Evolutionary conservation across 2,888 invertebrate genomes (phyloP).

Genomic region (Noctua janthina): DNA sequence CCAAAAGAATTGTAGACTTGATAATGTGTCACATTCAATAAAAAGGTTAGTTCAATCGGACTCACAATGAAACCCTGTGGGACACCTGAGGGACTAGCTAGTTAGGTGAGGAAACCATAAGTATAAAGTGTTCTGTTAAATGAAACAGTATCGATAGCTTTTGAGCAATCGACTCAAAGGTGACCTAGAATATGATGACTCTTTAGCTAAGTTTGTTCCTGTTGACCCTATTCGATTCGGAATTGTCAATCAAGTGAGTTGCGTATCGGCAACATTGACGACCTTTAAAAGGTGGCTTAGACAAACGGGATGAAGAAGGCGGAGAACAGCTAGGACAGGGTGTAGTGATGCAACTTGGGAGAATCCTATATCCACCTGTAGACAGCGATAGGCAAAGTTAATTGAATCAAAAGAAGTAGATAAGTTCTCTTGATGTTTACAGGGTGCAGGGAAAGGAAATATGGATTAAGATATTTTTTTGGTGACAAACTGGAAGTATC

Average conservation of each 20-base stretch:
- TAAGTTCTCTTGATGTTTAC: neutral
- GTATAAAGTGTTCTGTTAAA: neutral
- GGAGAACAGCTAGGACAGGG: neutral
- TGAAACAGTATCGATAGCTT: slow-evolving; percentile 17
- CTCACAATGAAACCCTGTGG: slow-evolving; percentile 2
- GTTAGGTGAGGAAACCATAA: neutral
- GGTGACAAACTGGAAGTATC: neutral
- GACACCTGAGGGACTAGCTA: neutral
- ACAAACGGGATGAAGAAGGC: neutral
- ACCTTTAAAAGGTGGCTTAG: neutral
- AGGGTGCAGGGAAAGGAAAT: neutral
- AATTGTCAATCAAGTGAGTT: slow-evolving; percentile 11
- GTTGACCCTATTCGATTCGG: neutral
- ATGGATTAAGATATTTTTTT: neutral
- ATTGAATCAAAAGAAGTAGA: neutral
- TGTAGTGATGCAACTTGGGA: neutral
- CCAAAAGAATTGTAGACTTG: neutral
- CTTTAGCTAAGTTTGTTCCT: neutral
- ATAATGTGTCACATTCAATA: neutral
- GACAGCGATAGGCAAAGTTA: neutral
- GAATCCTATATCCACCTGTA: neutral
- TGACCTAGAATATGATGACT: neutral
- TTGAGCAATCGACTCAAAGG: neutral
- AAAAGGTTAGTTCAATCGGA: neutral
- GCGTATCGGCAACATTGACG: neutral